Evolutionary conservation across 2,113 vertebrate genomes (phyloP).

Genomic region (Cavia aperea): DNA sequence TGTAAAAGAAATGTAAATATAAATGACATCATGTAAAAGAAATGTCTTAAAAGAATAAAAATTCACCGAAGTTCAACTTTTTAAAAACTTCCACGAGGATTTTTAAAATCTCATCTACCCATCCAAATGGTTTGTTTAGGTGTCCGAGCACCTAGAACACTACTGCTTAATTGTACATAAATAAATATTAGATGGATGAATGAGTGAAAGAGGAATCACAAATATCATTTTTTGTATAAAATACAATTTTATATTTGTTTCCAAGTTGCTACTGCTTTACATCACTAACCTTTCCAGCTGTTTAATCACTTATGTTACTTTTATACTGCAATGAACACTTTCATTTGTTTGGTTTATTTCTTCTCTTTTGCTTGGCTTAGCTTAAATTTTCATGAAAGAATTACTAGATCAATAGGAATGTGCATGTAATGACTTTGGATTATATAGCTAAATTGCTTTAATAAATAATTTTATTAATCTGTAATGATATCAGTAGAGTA

Average conservation of each 20-base stretch:
- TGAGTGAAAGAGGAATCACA: not conserved
- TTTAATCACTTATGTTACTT: not conserved
- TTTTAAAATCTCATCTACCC: not conserved
- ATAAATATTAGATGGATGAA: not conserved
- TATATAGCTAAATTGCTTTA: conserved; percentile 53
- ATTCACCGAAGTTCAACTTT: not conserved
- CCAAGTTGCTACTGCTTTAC: not conserved
- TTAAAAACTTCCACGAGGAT: not conserved
- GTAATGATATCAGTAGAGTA: conserved; percentile 39
- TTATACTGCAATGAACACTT: not conserved
- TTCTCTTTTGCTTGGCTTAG: conserved; percentile 59
- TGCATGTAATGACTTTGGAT: conserved; percentile 47
- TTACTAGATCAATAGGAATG: conserved; percentile 52
- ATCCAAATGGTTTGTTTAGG: not conserved
- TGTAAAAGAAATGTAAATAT: not conserved
- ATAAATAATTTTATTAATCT: conserved; percentile 64
- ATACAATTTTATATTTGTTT: not conserved
- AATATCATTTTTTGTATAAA: not conserved
- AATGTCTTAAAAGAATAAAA: not conserved
- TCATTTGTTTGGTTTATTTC: conserved; percentile 57
- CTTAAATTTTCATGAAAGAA: conserved; percentile 60
- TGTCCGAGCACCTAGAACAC: not conserved
- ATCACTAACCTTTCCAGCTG: conserved; percentile 19
- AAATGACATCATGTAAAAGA: too few relatives aligned
- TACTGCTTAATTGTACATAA: not conserved